Percentiles rank a stretch among this genome's conserved stretches.
These are phyloP conservation scores for Varanus salvator DNA, from an alignment of 2,113 vertebrate species.

Conservation along the genomic window DNA sequence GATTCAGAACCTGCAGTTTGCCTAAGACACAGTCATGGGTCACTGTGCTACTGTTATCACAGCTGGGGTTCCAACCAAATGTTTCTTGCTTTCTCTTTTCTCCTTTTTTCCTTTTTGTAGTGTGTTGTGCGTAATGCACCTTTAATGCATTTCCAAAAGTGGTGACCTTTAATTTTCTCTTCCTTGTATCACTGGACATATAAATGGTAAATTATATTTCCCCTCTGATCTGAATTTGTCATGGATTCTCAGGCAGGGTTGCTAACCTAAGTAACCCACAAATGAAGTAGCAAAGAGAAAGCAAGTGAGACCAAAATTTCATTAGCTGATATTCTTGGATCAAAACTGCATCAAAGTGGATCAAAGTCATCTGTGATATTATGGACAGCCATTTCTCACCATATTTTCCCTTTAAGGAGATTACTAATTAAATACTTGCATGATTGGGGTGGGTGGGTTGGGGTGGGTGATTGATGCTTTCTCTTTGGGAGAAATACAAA, in stretches of 20 bases:
- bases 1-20: slow-evolving; percentile 62
- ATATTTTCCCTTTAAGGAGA: neutral
- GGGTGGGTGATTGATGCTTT: neutral
- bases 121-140: slow-evolving; percentile 8
- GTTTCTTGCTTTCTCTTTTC: slow-evolving; percentile 40
- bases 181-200: neutral
- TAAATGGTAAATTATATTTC: slow-evolving; percentile 38
- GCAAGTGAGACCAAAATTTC: neutral
- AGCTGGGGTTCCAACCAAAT: slow-evolving; percentile 62
- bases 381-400: neutral
- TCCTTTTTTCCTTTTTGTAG: slow-evolving; percentile 13
- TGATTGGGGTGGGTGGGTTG: too few species aligned
- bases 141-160: slow-evolving; percentile 29
- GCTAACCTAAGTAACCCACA: neutral
- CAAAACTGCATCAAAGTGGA: neutral
- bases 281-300: neutral
- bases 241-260: neutral
- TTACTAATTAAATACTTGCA: neutral
- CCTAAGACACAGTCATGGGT: slow-evolving; percentile 51
- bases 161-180: slow-evolving; percentile 39
- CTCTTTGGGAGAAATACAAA: neutral
- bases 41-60: slow-evolving; percentile 66
- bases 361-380: slow-evolving; percentile 3
- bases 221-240: slow-evolving; percentile 31
- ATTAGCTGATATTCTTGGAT: slow-evolving; percentile 35